Evolutionary conservation across 2,888 invertebrate genomes (phyloP), one percentile per base, ranked within the genome.

Genomic region (Clostera curtula): DNA sequence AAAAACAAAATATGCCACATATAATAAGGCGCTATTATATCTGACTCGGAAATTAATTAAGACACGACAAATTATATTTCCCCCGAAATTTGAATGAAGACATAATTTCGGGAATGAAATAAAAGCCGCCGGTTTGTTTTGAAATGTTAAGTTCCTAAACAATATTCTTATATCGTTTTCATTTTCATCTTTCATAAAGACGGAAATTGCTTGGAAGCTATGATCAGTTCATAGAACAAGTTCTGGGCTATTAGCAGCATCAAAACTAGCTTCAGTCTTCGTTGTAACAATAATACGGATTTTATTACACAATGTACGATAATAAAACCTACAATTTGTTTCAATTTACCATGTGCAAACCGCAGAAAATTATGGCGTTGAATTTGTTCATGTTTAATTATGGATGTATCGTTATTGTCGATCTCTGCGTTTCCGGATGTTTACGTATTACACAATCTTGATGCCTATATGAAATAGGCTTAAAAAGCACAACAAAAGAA

Each of bases 1-100:
- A 53, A 47, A 55, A 55, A 56, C 31, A 25, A 57, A 67, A 61
- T 65, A 49, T 59, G 49, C 48, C 36, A 42, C 40, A 38, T 56
- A 38, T 50, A 47, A 45, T 36, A 36, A 32, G 25, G 46, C 44
- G 47, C 33, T 44, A 53, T 60, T 55, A 56, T 50, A 56, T 40
- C 41, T 38, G 40, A 49, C 56, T 62, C 59, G 61, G 54, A 66
- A 64, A 68, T 65, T 65, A 69, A 71, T 72, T 66, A 62, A 46
- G 51, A 33, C 44, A 50, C 46, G 56, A 57, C 60, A 64, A 71
- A 71, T 67, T 60, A 64, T 56, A 60, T 60, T 63, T 52, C 50
- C 41, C 44, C 36, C 40, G 11, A 46, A 64, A 65, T n/a, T 58
- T 63, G 50, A 63, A 67, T 61, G 49, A 56, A 64, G 55, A 53